These are phyloP conservation scores for Sebastes wilsoni DNA, from an alignment of 2,797 vertebrate genomes.

Conservation along the genomic window DNA sequence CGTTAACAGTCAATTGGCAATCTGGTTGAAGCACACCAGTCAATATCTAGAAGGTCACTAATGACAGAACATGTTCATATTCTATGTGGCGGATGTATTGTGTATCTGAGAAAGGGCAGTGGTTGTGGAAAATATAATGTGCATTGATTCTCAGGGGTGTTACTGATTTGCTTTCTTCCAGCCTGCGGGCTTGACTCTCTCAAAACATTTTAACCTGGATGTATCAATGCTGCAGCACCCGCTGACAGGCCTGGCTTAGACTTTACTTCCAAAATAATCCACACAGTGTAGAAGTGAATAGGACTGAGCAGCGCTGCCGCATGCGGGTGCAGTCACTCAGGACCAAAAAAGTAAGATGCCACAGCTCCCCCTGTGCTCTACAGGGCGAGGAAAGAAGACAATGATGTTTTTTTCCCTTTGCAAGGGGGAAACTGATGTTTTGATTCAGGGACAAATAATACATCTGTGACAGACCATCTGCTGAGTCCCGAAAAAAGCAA, in stretches of 20 bases:
- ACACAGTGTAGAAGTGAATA: constrained; percentile 51
- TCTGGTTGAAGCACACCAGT: constrained; percentile 22
- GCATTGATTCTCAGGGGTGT: constrained; percentile 57
- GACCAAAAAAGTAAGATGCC: constrained; percentile 44
- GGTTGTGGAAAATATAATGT: constrained; percentile 51
- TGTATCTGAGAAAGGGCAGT: constrained; percentile 18
- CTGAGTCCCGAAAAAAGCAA: constrained; percentile 1
- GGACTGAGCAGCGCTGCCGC: constrained; percentile 39
- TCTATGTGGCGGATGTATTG: constrained; percentile 19
- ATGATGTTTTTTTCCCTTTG: not conserved
- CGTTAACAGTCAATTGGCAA: constrained; percentile 29
- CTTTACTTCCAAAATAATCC: constrained; percentile 70
- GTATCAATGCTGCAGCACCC: constrained; percentile 52
- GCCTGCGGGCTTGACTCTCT: constrained; percentile 54
- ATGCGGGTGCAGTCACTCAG: constrained; percentile 42
- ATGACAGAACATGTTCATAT: constrained; percentile 49
- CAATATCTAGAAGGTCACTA: constrained; percentile 57
- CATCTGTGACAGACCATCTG: constrained; percentile 23
- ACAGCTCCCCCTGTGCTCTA: constrained; percentile 44
- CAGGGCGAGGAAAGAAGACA: not conserved
- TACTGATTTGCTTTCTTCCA: constrained; percentile 63
- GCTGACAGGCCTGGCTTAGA: constrained; percentile 51
- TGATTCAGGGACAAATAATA: constrained; percentile 19
- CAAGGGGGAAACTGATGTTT: constrained; percentile 24
- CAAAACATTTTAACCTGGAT: constrained; percentile 54